These are phyloP conservation scores for Lycophotia porphyrea DNA, from an alignment of 2,888 invertebrate species.

Conservation along the genomic window DNA sequence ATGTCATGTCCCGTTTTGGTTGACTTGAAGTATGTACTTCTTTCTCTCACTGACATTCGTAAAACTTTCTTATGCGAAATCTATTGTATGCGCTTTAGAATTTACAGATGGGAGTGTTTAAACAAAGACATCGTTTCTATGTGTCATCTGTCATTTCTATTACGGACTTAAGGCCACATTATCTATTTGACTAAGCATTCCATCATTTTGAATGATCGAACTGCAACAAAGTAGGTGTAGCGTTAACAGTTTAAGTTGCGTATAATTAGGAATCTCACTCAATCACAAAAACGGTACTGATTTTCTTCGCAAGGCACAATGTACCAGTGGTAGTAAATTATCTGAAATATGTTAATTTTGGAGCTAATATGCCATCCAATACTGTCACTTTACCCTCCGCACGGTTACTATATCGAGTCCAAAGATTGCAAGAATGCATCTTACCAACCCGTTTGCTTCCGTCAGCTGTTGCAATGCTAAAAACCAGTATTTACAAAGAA, in stretches of 20 bases:
- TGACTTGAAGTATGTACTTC: conserved; percentile 27
- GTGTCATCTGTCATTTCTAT: conserved; percentile 24
- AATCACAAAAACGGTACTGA: neutral
- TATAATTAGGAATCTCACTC: neutral
- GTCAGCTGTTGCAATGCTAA: conserved; percentile 50
- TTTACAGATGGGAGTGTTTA: conserved; percentile 21
- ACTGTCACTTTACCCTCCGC: conserved; percentile 29
- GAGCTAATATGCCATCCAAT: conserved; percentile 4
- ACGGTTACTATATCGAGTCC: conserved; percentile 41
- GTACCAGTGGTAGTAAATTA: neutral
- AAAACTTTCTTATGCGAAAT: conserved; percentile 44
- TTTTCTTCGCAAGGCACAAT: neutral
- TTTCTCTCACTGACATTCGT: conserved; percentile 31
- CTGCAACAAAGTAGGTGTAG: conserved; percentile 25
- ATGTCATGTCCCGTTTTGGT: conserved; percentile 28
- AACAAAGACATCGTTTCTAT: conserved; percentile 7
- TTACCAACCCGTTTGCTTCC: conserved; percentile 52
- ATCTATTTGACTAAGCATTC: conserved; percentile 21
- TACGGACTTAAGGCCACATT: neutral
- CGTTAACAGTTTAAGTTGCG: neutral
- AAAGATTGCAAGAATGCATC: conserved; percentile 61
- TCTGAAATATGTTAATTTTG: neutral
- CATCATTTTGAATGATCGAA: conserved; percentile 13
- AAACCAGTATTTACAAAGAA: conserved; percentile 55
- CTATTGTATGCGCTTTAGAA: conserved; percentile 39